phyloP scores from a whole-genome alignment of 2,797 vertebrate species.

The Pangasius mekongensis region DNA sequence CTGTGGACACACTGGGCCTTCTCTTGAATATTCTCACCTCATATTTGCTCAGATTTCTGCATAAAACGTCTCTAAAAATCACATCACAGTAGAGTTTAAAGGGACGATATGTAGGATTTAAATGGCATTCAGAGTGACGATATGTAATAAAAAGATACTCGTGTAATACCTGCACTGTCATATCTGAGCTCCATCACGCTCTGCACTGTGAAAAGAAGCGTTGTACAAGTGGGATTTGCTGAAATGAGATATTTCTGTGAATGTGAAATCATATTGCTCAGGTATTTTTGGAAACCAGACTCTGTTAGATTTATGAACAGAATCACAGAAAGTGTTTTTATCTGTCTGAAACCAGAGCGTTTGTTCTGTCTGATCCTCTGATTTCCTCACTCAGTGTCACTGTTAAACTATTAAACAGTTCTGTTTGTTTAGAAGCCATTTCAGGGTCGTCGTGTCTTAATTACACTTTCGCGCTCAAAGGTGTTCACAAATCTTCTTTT shows the following conservation, averaged over 20 bases:
- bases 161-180: slow-evolving; percentile 19
- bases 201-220: not conserved
- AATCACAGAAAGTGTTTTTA: slow-evolving; percentile 11
- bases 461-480: not conserved
- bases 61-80: not conserved
- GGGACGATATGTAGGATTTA: not conserved
- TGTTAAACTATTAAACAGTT: not conserved
- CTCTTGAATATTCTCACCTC: not conserved
- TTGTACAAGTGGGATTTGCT: slow-evolving; percentile 11
- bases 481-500: not conserved
- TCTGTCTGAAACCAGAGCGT: not conserved
- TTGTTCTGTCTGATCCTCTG: slow-evolving; percentile 5
- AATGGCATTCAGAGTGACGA: not conserved
- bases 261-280: not conserved
- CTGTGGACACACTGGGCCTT: no score
- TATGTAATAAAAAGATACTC: slow-evolving; percentile 2
- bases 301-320: slow-evolving; percentile 2
- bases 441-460: not conserved
- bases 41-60: not conserved
- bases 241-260: slow-evolving; percentile 1
- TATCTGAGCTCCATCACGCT: slow-evolving; percentile 24
- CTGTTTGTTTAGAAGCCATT: not conserved
- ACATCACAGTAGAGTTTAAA: not conserved
- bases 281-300: slow-evolving; percentile 2
- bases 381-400: not conserved